phyloP scores from a whole-genome alignment of 2,113 vertebrate genomes.

The Raphicerus campestris region DNA sequence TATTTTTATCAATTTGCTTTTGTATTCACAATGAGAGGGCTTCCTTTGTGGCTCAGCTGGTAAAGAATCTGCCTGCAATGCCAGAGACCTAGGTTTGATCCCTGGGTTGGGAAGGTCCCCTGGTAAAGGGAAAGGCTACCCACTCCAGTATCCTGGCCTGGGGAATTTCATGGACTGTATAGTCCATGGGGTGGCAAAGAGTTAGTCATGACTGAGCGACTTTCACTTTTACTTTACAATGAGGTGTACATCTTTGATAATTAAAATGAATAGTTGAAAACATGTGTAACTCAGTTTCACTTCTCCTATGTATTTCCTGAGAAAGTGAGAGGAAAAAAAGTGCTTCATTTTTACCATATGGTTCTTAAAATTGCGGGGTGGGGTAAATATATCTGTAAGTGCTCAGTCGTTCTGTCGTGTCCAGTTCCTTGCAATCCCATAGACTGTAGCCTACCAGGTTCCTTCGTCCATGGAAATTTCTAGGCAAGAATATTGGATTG shows the following conservation, averaged over 20 bases:
- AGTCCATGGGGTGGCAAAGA: background rate
- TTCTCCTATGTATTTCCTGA: background rate
- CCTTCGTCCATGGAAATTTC: background rate
- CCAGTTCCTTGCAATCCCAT: background rate
- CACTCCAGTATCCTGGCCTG: background rate
- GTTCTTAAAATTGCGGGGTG: background rate
- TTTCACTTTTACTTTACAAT: background rate
- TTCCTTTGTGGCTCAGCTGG: background rate
- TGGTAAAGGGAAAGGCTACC: background rate
- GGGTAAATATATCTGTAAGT: background rate
- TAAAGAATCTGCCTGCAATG: background rate
- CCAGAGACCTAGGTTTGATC: background rate
- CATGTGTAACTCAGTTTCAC: background rate
- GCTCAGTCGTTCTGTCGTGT: background rate
- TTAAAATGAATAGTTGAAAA: background rate
- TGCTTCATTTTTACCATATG: background rate
- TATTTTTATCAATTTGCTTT: background rate
- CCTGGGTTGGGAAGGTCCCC: background rate
- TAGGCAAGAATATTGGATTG: background rate
- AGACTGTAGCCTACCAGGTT: background rate
- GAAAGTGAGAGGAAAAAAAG: background rate
- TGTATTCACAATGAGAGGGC: background rate
- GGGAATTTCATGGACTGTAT: background rate
- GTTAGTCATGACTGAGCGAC: background rate
- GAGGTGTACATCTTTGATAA: background rate